Percentiles rank a stretch among this genome's conserved stretches.
These are phyloP conservation scores for Gastracanthus pulcherrimus DNA, from an alignment of 2,888 invertebrate species.

Conservation along the genomic window DNA sequence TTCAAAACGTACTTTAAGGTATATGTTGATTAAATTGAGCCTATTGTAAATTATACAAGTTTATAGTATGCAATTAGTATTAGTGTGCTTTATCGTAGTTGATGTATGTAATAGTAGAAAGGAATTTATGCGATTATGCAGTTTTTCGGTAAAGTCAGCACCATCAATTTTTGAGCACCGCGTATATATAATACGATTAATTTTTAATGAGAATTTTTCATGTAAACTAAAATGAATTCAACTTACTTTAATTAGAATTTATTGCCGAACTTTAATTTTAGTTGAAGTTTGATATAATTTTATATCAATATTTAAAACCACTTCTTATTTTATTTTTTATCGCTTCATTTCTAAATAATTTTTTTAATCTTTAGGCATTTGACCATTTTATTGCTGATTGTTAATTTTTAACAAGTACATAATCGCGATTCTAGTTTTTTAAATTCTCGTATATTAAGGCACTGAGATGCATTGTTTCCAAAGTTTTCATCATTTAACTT, in stretches of 20 bases:
- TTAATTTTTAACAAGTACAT: conserved; percentile 47
- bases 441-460: conserved; percentile 67
- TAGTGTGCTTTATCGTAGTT: conserved; percentile 10
- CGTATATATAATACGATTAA: conserved; percentile 40
- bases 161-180: conserved; percentile 68
- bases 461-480: conserved; percentile 62
- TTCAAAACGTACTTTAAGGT: neutral
- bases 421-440: conserved; percentile 1
- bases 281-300: neutral
- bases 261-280: neutral
- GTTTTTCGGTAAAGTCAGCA: conserved; percentile 59
- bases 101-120: neutral
- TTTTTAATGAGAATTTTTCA: conserved; percentile 11
- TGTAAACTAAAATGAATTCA: conserved; percentile 68
- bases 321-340: conserved; percentile 61
- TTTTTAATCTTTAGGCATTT: neutral
- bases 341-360: conserved; percentile 63
- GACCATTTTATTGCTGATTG: conserved; percentile 19
- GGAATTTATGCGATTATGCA: conserved; percentile 6
- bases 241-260: conserved; percentile 35
- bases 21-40: neutral
- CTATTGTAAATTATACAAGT: conserved; percentile 27
- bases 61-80: neutral
- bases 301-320: too few species aligned
- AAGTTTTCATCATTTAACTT: neutral